Evolutionary conservation across 2,888 invertebrate species (phyloP).

Genomic region (Erebia palarica): DNA sequence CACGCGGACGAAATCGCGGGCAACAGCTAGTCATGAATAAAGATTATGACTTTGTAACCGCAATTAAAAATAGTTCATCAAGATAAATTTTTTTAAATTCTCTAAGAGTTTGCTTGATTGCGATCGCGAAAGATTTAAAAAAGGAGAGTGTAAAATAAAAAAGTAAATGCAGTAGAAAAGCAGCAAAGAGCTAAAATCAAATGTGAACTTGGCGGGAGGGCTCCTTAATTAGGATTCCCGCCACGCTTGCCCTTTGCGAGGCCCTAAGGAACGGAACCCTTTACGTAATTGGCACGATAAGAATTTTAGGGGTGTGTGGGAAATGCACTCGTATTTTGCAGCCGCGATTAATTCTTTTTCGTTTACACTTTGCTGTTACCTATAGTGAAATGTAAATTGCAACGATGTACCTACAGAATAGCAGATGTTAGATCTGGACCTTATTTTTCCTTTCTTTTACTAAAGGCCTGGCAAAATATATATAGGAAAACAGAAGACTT

Average conservation of each 20-base stretch:
- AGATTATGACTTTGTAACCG: not conserved
- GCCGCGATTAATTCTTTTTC: slow-evolving; percentile 40
- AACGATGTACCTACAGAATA: not conserved
- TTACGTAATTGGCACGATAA: slow-evolving; percentile 80
- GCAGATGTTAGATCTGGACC: no score
- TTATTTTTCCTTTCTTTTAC: no score
- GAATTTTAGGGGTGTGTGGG: slow-evolving; percentile 75
- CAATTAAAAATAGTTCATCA: not conserved
- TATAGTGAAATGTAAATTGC: not conserved
- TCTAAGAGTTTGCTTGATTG: not conserved
- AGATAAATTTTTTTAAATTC: not conserved
- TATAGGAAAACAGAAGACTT: no score
- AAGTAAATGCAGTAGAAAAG: slow-evolving; percentile 24
- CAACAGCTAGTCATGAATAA: not conserved
- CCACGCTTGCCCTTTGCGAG: slow-evolving; percentile 72
- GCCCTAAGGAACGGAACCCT: slow-evolving; percentile 66
- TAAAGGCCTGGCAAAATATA: no score
- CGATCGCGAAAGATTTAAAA: not conserved
- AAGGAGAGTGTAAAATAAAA: slow-evolving; percentile 6
- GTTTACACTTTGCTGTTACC: not conserved
- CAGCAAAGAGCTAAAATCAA: slow-evolving; percentile 34
- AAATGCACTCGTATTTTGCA: slow-evolving; percentile 63
- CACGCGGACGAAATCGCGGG: no score
- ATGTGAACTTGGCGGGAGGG: slow-evolving; percentile 52
- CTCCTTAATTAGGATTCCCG: slow-evolving; percentile 78